Evolutionary conservation across 2,888 invertebrate genomes (phyloP).

Genomic region (Barypeithes pellucidus): DNA sequence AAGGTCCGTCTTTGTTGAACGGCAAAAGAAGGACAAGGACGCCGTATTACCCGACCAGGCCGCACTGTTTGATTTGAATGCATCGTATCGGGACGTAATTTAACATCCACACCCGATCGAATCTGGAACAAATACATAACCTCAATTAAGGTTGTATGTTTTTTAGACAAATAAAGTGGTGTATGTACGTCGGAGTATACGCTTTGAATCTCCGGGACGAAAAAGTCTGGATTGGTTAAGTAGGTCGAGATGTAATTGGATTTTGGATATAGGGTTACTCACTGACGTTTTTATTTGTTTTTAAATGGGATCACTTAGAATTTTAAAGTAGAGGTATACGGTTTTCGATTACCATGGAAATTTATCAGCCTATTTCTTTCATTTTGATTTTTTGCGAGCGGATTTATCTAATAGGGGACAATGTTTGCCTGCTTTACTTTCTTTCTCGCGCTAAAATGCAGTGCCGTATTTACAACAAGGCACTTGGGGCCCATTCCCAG

Average conservation of each 20-base stretch:
- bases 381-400: neutral
- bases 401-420: neutral
- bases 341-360: neutral
- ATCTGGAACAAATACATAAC: constrained; percentile 28
- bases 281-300: neutral
- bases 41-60: too few relatives aligned
- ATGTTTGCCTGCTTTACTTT: too few relatives aligned
- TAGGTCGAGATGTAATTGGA: constrained; percentile 37
- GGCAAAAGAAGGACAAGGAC: too few relatives aligned
- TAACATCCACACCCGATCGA: constrained; percentile 23
- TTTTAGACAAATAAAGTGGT: constrained; percentile 35
- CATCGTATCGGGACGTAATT: constrained; percentile 21
- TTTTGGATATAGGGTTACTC: constrained; percentile 36
- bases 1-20: too few relatives aligned
- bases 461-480: too few relatives aligned
- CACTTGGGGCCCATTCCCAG: too few relatives aligned
- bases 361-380: too few relatives aligned
- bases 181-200: constrained; percentile 21
- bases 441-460: too few relatives aligned
- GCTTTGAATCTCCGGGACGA: constrained; percentile 16
- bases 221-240: constrained; percentile 15
- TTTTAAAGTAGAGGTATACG: neutral
- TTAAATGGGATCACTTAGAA: neutral
- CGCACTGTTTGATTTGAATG: too few relatives aligned
- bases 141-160: constrained; percentile 41